Base-by-base conservation (phyloP, 2,113 vertebrate species). In the Lophius piscatorius region DNA sequence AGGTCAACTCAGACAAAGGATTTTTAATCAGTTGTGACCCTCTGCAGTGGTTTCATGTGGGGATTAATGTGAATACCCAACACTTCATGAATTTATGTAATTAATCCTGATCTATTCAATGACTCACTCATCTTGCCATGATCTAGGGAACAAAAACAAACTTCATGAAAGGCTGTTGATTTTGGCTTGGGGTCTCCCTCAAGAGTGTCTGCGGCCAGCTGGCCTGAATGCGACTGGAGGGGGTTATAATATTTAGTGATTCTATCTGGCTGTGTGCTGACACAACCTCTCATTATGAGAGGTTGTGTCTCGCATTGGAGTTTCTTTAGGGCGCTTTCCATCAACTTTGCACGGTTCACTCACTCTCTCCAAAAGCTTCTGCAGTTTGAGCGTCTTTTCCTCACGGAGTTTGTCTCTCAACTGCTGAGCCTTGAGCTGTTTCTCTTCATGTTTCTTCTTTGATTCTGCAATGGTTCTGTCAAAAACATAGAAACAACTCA, bases 361-460 rank as follows among this genome's bases (percentile, higher is more conserved):
- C 87, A 99, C 97, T 90, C 97, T 92, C 85, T 99, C 97, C 88
- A 99, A 87, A 48, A 99, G 87, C 85, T 99, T 99, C 76, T 99
- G 97, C 87, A 99, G 92, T 76, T 99, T 99, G 73, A 97, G 83
- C 1, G 94, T 93, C 91, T 99, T 97, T 86, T 99, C 96, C 82
- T 99, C 97, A n/a, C 94, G 90, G 28, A 99, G 89, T 79, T 99
- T 99, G 82, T 97, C 97, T 67, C 97, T 91, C 69, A 99, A 91
- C 84, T 99, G 97, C 76, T 99, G 97, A 22, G 97, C 97, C 90
- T 99, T 99, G 88, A 97, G 96, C 90, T 99, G 97, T 69, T 99
- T 99, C 88, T 99, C 97, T 88, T 99, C 97, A 16, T 97, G 95
- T 83, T 98, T 99, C 93, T 96, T 98, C 88, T 99, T 99, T n/a